Evolutionary conservation across 1,140 invertebrate genomes (phyloP).

Genomic region (Drosophila ironensis): DNA sequence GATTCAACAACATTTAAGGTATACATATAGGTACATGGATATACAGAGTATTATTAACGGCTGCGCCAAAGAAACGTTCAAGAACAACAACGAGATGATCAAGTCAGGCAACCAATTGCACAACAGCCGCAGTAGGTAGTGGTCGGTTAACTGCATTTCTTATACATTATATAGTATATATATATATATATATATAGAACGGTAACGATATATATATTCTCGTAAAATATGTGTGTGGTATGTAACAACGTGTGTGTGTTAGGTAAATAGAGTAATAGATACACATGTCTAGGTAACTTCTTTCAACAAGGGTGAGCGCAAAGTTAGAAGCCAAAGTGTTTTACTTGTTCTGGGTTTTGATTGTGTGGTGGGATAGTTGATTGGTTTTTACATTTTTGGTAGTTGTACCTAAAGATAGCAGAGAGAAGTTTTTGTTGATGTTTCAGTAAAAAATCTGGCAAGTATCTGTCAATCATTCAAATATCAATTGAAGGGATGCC

Average conservation of each 20-base stretch:
- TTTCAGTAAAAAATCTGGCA: slow-evolving; percentile 73
- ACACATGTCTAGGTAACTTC: slow-evolving; percentile 41
- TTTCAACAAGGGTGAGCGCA: slow-evolving; percentile 60
- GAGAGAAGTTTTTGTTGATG: slow-evolving; percentile 29
- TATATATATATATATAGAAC: slow-evolving; percentile 26
- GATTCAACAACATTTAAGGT: slow-evolving; percentile 60
- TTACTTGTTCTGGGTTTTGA: slow-evolving; percentile 36
- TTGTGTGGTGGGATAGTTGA: slow-evolving; percentile 17
- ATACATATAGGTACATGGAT: slow-evolving; percentile 20
- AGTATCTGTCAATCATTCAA: slow-evolving; percentile 22
- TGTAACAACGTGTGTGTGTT: slow-evolving; percentile 5
- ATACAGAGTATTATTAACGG: slow-evolving; percentile 28
- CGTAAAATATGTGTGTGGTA: slow-evolving; percentile 34
- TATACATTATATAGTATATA: too few species aligned
- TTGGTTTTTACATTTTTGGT: too few species aligned
- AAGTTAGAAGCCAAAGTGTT: slow-evolving; percentile 63
- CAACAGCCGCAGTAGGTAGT: slow-evolving; percentile 56
- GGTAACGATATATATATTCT: slow-evolving; percentile 40
- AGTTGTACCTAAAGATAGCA: slow-evolving; percentile 36
- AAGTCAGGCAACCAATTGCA: slow-evolving; percentile 57
- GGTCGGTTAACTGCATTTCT: slow-evolving; percentile 20
- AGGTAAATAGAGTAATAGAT: slow-evolving; percentile 32
- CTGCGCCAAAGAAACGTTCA: slow-evolving; percentile 55
- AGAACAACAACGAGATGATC: slow-evolving; percentile 64
- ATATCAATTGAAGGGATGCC: slow-evolving; percentile 31